Percentiles rank a stretch among this genome's conserved stretches.
phyloP scores from a whole-genome alignment of 2,888 invertebrate genomes.

The Zeuzera pyrina region DNA sequence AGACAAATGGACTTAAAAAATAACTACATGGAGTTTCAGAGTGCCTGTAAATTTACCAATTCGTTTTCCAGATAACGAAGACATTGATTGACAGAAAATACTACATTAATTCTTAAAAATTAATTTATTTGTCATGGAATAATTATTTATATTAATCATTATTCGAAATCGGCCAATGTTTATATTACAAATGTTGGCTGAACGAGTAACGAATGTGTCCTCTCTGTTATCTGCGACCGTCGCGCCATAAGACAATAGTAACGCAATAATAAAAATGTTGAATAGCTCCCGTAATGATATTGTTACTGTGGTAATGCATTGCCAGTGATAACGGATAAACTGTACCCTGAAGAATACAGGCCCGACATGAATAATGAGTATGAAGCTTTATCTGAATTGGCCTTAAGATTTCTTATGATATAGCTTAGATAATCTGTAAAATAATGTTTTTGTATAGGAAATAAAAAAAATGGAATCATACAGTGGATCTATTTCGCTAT shows the following conservation, averaged over 20 bases:
- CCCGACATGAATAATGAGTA: slow-evolving; percentile 25
- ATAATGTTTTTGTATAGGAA: too few relatives aligned
- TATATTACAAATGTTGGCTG: background rate
- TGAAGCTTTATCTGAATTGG: slow-evolving; percentile 17
- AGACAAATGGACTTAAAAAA: too few relatives aligned
- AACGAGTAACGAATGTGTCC: background rate
- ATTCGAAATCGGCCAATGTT: background rate
- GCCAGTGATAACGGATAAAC: slow-evolving; percentile 70
- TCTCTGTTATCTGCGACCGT: slow-evolving; percentile 50
- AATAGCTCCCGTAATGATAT: slow-evolving; percentile 70
- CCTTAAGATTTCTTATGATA: slow-evolving; percentile 11
- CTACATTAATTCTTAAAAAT: too few relatives aligned
- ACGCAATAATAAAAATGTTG: slow-evolving; percentile 74
- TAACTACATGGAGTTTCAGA: too few relatives aligned
- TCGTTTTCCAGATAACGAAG: too few relatives aligned
- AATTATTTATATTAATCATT: background rate
- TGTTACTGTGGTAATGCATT: slow-evolving; percentile 65
- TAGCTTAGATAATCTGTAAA: background rate
- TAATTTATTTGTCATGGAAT: background rate
- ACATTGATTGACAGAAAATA: too few relatives aligned
- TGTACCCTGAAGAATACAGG: slow-evolving; percentile 58
- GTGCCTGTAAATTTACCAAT: too few relatives aligned
- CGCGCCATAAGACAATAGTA: slow-evolving; percentile 72
- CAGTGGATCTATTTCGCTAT: too few relatives aligned
- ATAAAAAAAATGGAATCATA: too few relatives aligned